These are phyloP conservation scores for Nesometra sesokonis DNA, from an alignment of 35 echinoderm and acorn worm genomes.

Conservation along the genomic window DNA sequence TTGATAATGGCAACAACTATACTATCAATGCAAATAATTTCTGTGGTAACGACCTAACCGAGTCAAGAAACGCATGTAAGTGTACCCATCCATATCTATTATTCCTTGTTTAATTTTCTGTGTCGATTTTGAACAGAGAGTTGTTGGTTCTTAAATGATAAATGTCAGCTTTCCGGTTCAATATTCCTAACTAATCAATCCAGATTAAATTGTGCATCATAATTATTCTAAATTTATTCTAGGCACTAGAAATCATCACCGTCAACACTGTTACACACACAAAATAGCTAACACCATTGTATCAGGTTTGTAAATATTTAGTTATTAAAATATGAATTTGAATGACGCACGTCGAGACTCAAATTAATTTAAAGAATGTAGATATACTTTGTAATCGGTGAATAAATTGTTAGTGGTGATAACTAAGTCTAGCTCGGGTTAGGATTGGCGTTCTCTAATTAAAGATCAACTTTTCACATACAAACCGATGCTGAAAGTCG, in stretches of 20 bases:
- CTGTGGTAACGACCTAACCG: background rate
- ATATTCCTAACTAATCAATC: background rate
- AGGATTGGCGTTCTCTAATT: too few relatives aligned
- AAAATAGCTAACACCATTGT: too few relatives aligned
- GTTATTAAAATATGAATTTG: background rate
- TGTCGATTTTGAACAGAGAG: background rate
- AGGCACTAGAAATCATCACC: too few relatives aligned
- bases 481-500: too few relatives aligned
- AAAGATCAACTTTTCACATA: too few relatives aligned
- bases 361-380: background rate
- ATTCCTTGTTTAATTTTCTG: background rate
- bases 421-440: too few relatives aligned
- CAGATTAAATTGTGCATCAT: background rate
- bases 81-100: background rate
- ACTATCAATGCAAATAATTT: background rate
- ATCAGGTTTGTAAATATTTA: background rate
- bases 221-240: background rate
- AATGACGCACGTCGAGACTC: background rate
- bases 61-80: background rate
- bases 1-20: background rate
- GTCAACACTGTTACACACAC: too few relatives aligned
- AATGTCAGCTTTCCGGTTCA: background rate
- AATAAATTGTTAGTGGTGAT: too few relatives aligned
- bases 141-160: background rate
- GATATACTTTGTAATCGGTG: too few relatives aligned